Evolutionary conservation across 2,888 invertebrate genomes (phyloP).

Genomic region (Metallyticus violacea): DNA sequence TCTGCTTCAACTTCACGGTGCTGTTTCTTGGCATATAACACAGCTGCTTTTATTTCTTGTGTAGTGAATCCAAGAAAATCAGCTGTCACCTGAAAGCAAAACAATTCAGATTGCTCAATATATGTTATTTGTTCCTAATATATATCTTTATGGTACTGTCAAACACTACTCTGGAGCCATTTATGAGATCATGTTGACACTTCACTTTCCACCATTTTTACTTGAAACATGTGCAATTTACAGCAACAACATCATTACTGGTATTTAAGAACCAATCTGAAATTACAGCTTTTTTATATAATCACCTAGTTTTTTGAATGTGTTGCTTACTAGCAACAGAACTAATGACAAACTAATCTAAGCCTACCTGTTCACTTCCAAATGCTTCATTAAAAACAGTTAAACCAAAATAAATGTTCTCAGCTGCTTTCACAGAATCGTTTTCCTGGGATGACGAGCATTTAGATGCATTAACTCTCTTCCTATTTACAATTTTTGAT

Average conservation of each 20-base stretch:
- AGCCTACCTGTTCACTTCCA: conserved; percentile 46
- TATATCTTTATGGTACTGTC: neutral
- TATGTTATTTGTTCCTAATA: neutral
- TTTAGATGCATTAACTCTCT: conserved; percentile 77
- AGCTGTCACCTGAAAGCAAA: conserved; percentile 43
- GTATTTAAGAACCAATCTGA: neutral
- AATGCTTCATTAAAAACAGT: conserved; percentile 46
- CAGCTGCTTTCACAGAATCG: conserved; percentile 51
- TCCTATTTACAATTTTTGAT: conserved; percentile 81
- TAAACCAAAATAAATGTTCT: conserved; percentile 50
- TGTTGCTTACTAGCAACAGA: neutral
- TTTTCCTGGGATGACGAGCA: conserved; percentile 52
- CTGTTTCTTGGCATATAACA: conserved; percentile 27
- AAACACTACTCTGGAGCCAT: neutral
- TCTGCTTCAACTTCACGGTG: conserved; percentile 32
- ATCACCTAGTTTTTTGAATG: neutral
- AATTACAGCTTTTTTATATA: neutral
- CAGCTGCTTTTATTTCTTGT: conserved; percentile 33
- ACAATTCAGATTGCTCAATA: neutral
- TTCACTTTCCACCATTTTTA: neutral
- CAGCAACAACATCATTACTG: neutral
- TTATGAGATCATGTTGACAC: neutral
- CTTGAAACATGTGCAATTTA: neutral
- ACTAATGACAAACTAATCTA: conserved; percentile 5
- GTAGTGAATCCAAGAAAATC: conserved; percentile 46